Base-by-base conservation (phyloP, 2,113 vertebrate genomes). In the Strigops habroptila region DNA sequence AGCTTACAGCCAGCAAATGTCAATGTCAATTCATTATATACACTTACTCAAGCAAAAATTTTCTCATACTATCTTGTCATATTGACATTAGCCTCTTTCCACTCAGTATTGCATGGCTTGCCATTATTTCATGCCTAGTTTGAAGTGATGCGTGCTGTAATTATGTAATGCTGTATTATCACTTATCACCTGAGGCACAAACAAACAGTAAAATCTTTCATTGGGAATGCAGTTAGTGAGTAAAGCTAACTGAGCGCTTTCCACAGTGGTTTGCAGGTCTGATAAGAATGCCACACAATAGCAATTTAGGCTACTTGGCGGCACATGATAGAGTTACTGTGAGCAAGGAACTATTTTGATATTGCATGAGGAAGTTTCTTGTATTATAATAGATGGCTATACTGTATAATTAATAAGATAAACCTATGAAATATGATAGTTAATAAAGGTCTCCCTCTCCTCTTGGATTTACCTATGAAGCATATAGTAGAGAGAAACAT, bases 181-280 rank as follows among this genome's bases (percentile, higher is more conserved):
- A 10, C 14, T 51, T 74, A 55, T 83, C 71, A 85, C 90, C 82
- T 55, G 71, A 23, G 63, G 68, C 79, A 69, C 62, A 87, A 63
- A 77, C 51, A 83, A 89, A 77, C 8, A 62, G 41, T 16, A 33
- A 83, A 90, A 51, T 18, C 59, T 76, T 91, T 52, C 78, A 41
- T 28, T 63, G 78, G 69, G 53, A 28, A 70, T 33, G 71, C n/a
- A 92, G 37, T 71, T 79, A 69, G 52, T 49, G 67, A 87, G 31
- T 37, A 73, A 79, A 93, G 67, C 62, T 62, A 91, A 37, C 63
- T 53, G 85, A 76, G 88, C 82, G 33, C n/a, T 93, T 95, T 88
- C 68, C 31, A 44, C 31, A 12, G 85, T 0, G 4, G 44, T 48
- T 63, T 76, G 44, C 4, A 18, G 23, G 22, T 43, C 67, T 70